A percentile compares a stretch with the other conserved stretches of the same genome.
phyloP scores from a whole-genome alignment of 2,797 vertebrate species.

The Vespertilio murinus region DNA sequence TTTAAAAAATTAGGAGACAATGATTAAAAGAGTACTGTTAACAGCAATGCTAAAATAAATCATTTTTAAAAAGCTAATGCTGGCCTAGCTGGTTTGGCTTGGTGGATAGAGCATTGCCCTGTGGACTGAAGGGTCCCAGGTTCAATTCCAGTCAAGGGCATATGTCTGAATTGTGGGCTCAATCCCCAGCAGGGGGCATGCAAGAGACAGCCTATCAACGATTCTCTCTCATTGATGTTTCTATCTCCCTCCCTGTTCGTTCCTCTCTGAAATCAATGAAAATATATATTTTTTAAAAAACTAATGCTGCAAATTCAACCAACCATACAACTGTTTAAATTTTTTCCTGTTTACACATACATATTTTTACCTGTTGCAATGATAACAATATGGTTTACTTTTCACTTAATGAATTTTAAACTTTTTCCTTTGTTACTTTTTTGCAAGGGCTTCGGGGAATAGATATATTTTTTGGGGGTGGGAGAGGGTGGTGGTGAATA shows the following conservation, averaged over 20 bases:
- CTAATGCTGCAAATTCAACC: not conserved
- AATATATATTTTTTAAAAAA: not conserved
- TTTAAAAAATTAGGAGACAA: not conserved
- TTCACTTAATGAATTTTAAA: slow-evolving; percentile 34
- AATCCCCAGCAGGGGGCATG: not conserved
- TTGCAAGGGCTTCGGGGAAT: not conserved
- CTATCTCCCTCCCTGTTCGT: not conserved
- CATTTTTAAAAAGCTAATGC: not conserved
- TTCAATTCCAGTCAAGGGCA: not conserved
- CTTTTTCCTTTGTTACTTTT: slow-evolving; percentile 29
- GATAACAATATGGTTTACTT: not conserved
- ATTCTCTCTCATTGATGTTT: not conserved
- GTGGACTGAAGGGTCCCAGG: not conserved
- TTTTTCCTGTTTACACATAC: not conserved
- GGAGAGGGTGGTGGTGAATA: not conserved
- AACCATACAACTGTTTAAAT: not conserved
- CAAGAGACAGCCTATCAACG: not conserved
- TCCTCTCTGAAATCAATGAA: not conserved
- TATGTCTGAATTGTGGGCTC: not conserved
- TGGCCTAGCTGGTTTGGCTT: not conserved
- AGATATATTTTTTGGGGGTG: not conserved
- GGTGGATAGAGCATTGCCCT: not conserved
- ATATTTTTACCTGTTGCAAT: not conserved
- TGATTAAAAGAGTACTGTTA: not conserved
- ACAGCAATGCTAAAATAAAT: not conserved